A percentile compares a stretch with the other conserved stretches of the same genome.
Conservation (phyloP, 2,797 vertebrate genomes). For the Smutsia temminckii region DNA sequence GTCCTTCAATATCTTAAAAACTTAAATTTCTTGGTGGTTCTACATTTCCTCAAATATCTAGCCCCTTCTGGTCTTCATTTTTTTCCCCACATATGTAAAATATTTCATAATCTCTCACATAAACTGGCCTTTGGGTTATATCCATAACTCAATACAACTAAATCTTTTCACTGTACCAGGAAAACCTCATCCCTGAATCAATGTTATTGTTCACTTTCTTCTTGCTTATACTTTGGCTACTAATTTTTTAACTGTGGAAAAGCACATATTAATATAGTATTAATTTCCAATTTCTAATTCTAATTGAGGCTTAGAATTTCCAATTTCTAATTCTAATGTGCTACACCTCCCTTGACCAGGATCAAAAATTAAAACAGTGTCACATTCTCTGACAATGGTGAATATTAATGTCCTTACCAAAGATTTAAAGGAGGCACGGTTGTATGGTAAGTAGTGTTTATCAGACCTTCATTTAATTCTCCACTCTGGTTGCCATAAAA, state of each 20-base stretch:
- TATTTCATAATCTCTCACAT: neutral
- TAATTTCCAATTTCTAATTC: neutral
- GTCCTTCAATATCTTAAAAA: neutral
- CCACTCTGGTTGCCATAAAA: neutral
- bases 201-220: neutral
- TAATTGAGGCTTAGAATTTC: neutral
- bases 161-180: neutral
- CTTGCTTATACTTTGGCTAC: neutral
- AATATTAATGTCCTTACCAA: neutral
- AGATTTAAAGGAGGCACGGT: neutral
- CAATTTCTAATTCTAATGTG: neutral
- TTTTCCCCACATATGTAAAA: neutral
- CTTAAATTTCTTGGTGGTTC: neutral
- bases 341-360: rapidly evolving
- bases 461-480: neutral
- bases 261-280: neutral
- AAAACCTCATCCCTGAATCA: neutral
- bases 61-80: neutral
- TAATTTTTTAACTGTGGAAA: neutral
- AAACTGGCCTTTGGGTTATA: neutral
- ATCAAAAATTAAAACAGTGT: neutral
- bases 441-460: neutral
- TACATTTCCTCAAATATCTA: neutral
- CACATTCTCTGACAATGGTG: neutral
- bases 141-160: neutral